phyloP scores from a whole-genome alignment of 2,888 invertebrate species.

The Luperina nickerlii region DNA sequence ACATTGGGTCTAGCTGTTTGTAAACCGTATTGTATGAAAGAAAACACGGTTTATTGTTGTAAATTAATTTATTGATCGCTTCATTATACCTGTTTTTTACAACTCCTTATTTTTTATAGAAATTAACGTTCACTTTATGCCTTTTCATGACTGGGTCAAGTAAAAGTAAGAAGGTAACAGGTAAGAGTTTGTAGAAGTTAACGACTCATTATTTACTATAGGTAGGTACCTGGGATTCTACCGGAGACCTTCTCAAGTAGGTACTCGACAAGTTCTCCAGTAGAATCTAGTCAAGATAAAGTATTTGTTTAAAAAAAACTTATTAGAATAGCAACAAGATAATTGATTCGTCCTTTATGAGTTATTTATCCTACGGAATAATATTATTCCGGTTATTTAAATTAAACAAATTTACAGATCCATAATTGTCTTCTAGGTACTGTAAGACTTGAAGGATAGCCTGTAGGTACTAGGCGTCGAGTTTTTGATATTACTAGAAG shows the following conservation, averaged over 20 bases:
- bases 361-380: neutral
- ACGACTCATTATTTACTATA: neutral
- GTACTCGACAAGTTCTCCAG: neutral
- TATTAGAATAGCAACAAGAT: neutral
- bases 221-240: neutral
- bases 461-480: neutral
- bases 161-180: constrained; percentile 1
- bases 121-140: neutral
- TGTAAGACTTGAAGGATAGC: neutral
- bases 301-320: neutral
- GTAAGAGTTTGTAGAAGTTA: neutral
- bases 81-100: neutral
- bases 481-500: neutral
- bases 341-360: neutral
- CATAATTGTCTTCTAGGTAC: neutral
- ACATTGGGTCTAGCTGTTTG: too few species aligned
- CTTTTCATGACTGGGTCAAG: neutral
- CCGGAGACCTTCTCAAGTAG: neutral
- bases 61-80: constrained; percentile 18
- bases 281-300: neutral
- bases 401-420: neutral
- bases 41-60: neutral
- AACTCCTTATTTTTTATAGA: neutral
- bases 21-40: neutral
- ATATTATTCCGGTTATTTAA: neutral